A percentile compares a stretch with the other conserved stretches of the same genome.
Conservation (phyloP, 2,113 vertebrate species). For the Antechinus stuartii region DNA sequence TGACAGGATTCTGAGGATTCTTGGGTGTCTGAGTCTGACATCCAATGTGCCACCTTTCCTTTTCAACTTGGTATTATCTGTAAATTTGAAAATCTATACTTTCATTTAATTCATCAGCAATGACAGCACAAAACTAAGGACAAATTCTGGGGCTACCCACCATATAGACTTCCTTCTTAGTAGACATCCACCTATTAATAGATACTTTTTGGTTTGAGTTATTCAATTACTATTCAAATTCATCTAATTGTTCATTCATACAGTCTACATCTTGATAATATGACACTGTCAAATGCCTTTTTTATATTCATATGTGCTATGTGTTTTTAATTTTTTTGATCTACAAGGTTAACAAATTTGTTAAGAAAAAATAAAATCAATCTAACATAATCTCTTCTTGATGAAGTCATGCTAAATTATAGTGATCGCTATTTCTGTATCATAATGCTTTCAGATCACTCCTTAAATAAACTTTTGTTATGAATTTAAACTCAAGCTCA, state of each 20-base stretch:
- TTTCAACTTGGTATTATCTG: too few species aligned
- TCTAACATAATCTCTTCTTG: background rate
- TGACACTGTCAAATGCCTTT: background rate
- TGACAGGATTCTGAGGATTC: too few species aligned
- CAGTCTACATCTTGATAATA: background rate
- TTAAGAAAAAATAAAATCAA: background rate
- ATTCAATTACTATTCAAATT: background rate
- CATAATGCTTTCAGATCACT: background rate
- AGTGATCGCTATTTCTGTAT: background rate
- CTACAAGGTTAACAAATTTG: background rate
- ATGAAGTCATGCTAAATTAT: background rate
- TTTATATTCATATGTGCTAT: background rate
- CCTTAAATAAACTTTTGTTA: background rate
- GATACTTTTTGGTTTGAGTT: background rate
- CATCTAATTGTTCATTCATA: background rate
- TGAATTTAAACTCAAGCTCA: background rate
- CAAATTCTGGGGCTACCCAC: background rate
- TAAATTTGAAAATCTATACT: too few species aligned
- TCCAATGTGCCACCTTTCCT: too few species aligned
- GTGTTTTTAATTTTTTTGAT: background rate
- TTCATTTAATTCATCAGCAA: too few species aligned
- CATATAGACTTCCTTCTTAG: background rate
- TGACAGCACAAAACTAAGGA: too few species aligned
- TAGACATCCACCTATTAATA: background rate
- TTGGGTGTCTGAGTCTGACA: too few species aligned